Evolutionary conservation across 2,113 vertebrate species (phyloP).

Genomic region (Scolopax mira): DNA sequence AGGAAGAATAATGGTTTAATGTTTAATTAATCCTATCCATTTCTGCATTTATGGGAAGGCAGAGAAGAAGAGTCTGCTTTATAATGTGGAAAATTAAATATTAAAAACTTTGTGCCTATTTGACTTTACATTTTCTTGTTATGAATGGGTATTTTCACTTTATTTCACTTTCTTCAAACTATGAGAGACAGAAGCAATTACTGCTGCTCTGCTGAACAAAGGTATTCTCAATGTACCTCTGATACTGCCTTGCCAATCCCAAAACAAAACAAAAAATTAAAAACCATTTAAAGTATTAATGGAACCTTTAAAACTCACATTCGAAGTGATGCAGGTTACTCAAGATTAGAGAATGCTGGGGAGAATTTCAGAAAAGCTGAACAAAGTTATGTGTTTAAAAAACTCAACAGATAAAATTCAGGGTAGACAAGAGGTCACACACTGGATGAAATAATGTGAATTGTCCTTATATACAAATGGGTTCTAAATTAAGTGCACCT

Average conservation of each 20-base stretch:
- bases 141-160: slow-evolving; percentile 76
- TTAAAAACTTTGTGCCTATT: slow-evolving; percentile 78
- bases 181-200: slow-evolving; percentile 67
- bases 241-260: slow-evolving; percentile 50
- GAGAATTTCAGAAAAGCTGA: slow-evolving; percentile 31
- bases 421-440: slow-evolving; percentile 8
- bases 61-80: slow-evolving; percentile 74
- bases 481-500: slow-evolving; percentile 55
- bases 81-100: slow-evolving; percentile 83
- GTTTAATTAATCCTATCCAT: slow-evolving; percentile 82
- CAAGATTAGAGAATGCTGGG: slow-evolving; percentile 25
- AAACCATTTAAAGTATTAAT: slow-evolving; percentile 47
- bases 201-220: slow-evolving; percentile 60
- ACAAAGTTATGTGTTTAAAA: slow-evolving; percentile 33
- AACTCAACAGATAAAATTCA: slow-evolving; percentile 51
- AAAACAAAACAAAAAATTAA: slow-evolving; percentile 68
- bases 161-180: slow-evolving; percentile 69
- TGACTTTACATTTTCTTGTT: slow-evolving; percentile 79
- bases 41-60: slow-evolving; percentile 77
- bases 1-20: slow-evolving; percentile 76
- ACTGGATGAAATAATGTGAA: slow-evolving; percentile 30
- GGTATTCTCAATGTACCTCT: slow-evolving; percentile 43
- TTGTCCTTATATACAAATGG: slow-evolving; percentile 1
- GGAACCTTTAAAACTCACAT: slow-evolving; percentile 56
- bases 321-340: not conserved